Evolutionary conservation across 2,113 vertebrate species (phyloP).

Genomic region (Diadophis punctatus): DNA sequence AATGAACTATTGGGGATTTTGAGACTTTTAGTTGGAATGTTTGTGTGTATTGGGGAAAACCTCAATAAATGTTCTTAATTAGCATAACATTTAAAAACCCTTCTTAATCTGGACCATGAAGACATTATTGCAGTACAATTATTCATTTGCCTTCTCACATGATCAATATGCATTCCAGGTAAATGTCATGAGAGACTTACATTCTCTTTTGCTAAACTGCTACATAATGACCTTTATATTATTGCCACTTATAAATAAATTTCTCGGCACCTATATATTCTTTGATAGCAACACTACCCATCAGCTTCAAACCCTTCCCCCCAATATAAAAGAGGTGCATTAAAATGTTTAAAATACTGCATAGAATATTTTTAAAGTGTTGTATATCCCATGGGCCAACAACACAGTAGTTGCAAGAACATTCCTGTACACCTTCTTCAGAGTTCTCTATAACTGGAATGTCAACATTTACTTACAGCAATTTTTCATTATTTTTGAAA

Average conservation of each 20-base stretch:
- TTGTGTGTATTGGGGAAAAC: background rate
- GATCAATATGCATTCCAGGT: slow-evolving; percentile 7
- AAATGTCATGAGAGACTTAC: background rate
- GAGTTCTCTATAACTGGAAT: background rate
- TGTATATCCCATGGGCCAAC: background rate
- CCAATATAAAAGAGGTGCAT: slow-evolving; percentile 3
- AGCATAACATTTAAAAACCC: background rate
- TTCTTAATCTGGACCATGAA: background rate
- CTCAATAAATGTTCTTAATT: background rate
- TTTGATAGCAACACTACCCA: background rate
- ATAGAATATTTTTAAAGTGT: slow-evolving; percentile 28
- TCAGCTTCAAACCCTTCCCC: background rate
- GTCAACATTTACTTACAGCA: background rate
- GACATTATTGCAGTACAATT: background rate
- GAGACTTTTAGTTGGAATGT: background rate
- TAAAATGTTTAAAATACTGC: slow-evolving; percentile 51
- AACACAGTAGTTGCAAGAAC: background rate
- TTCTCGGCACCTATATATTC: background rate
- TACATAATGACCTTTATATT: background rate
- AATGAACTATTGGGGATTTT: background rate
- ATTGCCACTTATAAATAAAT: background rate
- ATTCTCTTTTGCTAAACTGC: background rate
- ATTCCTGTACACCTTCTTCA: background rate
- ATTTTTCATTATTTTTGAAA: background rate
- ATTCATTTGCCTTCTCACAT: background rate